Evolutionary conservation across 2,888 invertebrate species (phyloP), one percentile per base, ranked within the genome.

Genomic region (Drosophila mayaguana): DNA sequence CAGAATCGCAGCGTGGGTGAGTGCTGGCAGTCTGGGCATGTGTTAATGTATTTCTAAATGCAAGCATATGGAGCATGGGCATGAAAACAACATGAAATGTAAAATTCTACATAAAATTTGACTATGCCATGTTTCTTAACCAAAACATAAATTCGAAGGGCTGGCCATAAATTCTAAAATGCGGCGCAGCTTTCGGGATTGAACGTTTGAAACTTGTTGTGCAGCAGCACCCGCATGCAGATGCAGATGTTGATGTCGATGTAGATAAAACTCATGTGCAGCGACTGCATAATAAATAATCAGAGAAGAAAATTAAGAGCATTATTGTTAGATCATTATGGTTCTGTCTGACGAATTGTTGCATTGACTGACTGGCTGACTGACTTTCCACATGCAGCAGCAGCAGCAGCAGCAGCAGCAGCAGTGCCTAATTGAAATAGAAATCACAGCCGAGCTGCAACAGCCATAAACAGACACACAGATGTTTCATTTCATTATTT

Each of bases 241-340:
- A 45, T 43, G 45, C 22, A 22, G 45, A 22, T 66, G 72, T 43
- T 50, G 16, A 67, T 74, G 42, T 62, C 56, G 60, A 64, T 72
- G 51, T 18, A 63, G 54, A 66, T 73, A 62, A 61, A 73, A 61
- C 43, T 62, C 55, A 63, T 71, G 53, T 72, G 70, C 75, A 63
- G 66, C 54, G 66, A 63, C 73, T 76, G 70, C 62, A 78, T 62
- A 67, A 75, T 78, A 78, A 75, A 79, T 79, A 63, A 70, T 54
- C 60, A 64, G 57, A 65, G 53, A 32, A 51, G 50, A 81, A 84
- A 78, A 87, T 83, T 81, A 84, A 80, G 78, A 83, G 68, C 81
- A 81, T 88, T 83, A 88, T 88, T 84, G 87, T 84, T 77, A 63
- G 80, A 82, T 83, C 83, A 83, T 80, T 88, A 84, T 55, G 59